phyloP scores from a whole-genome alignment of 1,140 invertebrate species.

The Eufriesea mexicana region DNA sequence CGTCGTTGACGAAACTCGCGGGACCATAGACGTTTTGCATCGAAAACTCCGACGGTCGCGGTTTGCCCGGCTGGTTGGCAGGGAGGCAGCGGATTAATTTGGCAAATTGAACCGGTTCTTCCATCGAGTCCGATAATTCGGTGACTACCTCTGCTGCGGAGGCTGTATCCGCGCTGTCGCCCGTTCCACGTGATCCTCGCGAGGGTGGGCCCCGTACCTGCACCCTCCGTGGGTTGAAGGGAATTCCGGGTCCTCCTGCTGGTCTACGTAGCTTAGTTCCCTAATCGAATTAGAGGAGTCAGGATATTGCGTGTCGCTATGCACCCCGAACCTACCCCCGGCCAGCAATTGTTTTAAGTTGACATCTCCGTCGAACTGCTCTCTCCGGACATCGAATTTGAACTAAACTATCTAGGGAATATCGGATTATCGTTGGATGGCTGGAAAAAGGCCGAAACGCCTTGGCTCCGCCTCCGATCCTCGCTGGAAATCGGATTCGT shows the following conservation, averaged over 20 bases:
- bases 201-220: constrained; percentile 62
- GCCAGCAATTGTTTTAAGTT: constrained; percentile 82
- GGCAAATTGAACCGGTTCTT: constrained; percentile 81
- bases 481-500: constrained; percentile 58
- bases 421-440: constrained; percentile 75
- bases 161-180: constrained; percentile 36
- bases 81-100: constrained; percentile 77
- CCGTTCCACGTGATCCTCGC: constrained; percentile 29
- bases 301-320: constrained; percentile 82
- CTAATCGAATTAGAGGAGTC: constrained; percentile 82
- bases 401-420: constrained; percentile 79
- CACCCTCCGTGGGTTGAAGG: constrained; percentile 60
- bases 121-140: constrained; percentile 81
- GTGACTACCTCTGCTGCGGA: constrained; percentile 56
- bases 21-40: constrained; percentile 70
- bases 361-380: constrained; percentile 77
- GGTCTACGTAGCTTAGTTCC: constrained; percentile 75
- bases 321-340: neutral
- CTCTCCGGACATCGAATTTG: constrained; percentile 81
- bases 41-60: constrained; percentile 68
- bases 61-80: constrained; percentile 50
- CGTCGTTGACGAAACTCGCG: constrained; percentile 7
- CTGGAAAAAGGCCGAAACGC: constrained; percentile 48
- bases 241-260: constrained; percentile 68
- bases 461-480: constrained; percentile 41